Conservation (phyloP, 2,797 vertebrate species). For the Myotis vivesi region DNA sequence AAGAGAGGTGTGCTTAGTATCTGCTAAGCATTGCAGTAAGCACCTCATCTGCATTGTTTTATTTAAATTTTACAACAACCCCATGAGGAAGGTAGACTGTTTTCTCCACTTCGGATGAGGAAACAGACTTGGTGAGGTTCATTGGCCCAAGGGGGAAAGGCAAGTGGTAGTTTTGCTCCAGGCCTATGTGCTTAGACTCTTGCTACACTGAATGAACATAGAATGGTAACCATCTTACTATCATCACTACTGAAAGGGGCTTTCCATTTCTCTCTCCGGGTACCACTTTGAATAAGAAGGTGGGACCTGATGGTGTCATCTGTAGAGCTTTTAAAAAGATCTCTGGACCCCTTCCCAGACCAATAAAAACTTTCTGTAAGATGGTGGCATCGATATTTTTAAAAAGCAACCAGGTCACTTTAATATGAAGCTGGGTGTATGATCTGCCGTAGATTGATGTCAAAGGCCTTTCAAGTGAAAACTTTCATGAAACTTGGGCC, state of each 20-base stretch:
- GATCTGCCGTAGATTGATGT: neutral
- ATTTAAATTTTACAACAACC: neutral
- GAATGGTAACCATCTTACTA: neutral
- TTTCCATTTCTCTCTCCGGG: neutral
- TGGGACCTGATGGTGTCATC: neutral
- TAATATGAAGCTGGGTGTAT: neutral
- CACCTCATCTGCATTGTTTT: neutral
- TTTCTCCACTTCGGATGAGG: neutral
- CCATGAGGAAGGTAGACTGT: neutral
- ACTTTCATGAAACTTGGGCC: neutral
- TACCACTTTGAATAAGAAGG: neutral
- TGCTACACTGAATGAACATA: neutral
- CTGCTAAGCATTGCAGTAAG: neutral
- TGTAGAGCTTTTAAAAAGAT: neutral
- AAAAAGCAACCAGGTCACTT: neutral
- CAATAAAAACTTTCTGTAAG: neutral
- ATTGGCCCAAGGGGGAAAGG: neutral
- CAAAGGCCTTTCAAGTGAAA: neutral
- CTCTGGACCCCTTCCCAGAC: neutral
- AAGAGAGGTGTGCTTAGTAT: neutral
- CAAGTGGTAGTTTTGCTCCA: neutral
- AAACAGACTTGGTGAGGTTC: neutral
- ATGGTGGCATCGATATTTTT: neutral
- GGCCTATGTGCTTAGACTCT: neutral
- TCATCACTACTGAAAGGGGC: neutral